A percentile compares a stretch with the other conserved stretches of the same genome.
Evolutionary conservation across 2,888 invertebrate genomes (phyloP).

Genomic region (Polyommatus icarus): DNA sequence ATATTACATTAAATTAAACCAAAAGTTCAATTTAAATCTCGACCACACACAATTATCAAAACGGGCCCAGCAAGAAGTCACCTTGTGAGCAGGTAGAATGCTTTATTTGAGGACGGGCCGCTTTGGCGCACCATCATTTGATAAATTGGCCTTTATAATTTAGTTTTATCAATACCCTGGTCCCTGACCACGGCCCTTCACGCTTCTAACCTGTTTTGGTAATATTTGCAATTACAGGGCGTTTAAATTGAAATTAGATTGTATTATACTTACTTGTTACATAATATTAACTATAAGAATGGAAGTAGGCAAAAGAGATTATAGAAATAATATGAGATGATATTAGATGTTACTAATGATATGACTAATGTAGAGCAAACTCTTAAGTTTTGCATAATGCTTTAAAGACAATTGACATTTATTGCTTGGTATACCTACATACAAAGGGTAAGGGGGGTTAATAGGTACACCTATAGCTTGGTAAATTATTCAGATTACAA

Average conservation of each 20-base stretch:
- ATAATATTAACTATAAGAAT: background rate
- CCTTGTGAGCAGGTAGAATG: constrained; percentile 78
- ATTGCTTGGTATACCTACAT: background rate
- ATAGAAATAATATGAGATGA: no score
- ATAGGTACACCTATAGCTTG: no score
- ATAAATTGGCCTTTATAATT: constrained; percentile 51
- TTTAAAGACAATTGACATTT: background rate
- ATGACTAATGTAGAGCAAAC: background rate
- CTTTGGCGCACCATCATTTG: constrained; percentile 49
- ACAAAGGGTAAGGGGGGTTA: no score
- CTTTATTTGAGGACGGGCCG: constrained; percentile 66
- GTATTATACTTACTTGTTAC: background rate
- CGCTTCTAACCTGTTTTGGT: constrained; percentile 5
- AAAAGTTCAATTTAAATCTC: constrained; percentile 31
- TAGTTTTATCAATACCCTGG: constrained; percentile 34
- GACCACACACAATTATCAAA: constrained; percentile 68
- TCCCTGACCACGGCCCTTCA: background rate
- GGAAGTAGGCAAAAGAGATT: no score
- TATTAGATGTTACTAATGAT: no score
- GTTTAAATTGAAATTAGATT: constrained; percentile 8
- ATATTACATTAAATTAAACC: constrained; percentile 4
- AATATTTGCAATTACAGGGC: constrained; percentile 15
- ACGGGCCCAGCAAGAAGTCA: constrained; percentile 67
- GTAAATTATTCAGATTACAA: background rate
- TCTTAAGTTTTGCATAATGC: no score